Conservation (phyloP, 2,888 invertebrate species). For the Mesopsocus fuscifrons region DNA sequence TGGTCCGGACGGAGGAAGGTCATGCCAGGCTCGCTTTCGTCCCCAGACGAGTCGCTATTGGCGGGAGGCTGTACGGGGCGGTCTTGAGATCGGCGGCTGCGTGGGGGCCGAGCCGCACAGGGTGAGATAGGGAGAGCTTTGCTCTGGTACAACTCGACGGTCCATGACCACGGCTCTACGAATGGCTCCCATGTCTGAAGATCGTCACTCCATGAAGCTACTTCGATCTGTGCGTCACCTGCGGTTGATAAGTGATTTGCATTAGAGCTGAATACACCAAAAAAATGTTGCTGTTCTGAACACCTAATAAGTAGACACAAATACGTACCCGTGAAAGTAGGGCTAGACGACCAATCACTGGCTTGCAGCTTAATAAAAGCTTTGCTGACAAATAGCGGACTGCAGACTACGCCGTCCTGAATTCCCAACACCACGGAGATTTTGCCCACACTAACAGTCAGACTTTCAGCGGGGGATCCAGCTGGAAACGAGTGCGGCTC, state of each 20-base stretch:
- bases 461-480: conserved; percentile 25
- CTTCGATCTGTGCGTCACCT: conserved; percentile 28
- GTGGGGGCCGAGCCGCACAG: conserved; percentile 17
- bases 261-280: no score
- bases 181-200: conserved; percentile 67
- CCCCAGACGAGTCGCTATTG: conserved; percentile 36
- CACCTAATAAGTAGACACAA: no score
- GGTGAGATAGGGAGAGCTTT: conserved; percentile 37
- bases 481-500: conserved; percentile 6
- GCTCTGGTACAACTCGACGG: conserved; percentile 28
- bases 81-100: conserved; percentile 20
- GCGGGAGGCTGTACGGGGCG: conserved; percentile 22
- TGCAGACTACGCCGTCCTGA: conserved; percentile 29
- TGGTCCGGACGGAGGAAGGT: conserved; percentile 30
- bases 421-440: conserved; percentile 42
- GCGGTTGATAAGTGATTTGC: conserved; percentile 12
- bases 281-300: no score
- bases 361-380: conserved; percentile 37
- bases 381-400: conserved; percentile 33
- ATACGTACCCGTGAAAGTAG: no score
- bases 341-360: conserved; percentile 48
- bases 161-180: conserved; percentile 59
- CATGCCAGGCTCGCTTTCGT: conserved; percentile 40
- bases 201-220: conserved; percentile 46
- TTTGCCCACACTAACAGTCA: conserved; percentile 33